phyloP scores from a whole-genome alignment of 2,113 vertebrate species.

The Elanoides forficatus region DNA sequence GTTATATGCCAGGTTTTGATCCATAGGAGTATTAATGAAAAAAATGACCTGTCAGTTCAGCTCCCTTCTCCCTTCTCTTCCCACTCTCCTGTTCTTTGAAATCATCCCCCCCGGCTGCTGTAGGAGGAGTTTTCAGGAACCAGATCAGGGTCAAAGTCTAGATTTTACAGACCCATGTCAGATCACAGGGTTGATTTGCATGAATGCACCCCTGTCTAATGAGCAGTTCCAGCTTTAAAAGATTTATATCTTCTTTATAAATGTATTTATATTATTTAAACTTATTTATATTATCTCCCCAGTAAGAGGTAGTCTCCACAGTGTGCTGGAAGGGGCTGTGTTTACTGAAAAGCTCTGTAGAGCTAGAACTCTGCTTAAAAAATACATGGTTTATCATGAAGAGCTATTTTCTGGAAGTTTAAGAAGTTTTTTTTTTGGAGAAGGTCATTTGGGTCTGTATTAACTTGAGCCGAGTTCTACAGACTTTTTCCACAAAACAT shows the following conservation, averaged over 20 bases:
- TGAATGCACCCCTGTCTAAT: not conserved
- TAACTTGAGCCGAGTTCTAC: not conserved
- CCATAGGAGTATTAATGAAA: not conserved
- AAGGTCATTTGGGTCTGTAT: not conserved
- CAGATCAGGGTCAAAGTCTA: conserved; percentile 1
- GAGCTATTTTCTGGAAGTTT: not conserved
- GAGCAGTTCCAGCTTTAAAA: not conserved
- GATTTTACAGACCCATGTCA: not conserved
- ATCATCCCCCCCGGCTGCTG: not conserved
- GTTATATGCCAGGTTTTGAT: not conserved
- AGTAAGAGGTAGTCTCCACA: not conserved
- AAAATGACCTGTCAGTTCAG: not conserved
- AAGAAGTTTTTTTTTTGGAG: not conserved
- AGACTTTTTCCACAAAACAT: conserved; percentile 2
- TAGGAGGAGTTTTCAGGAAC: not conserved
- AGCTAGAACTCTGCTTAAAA: not conserved
- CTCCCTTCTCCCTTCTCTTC: not conserved
- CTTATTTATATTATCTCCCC: not conserved
- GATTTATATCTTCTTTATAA: not conserved
- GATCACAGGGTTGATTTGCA: not conserved
- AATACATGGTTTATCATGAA: not conserved
- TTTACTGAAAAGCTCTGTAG: not conserved
- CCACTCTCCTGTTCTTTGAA: not conserved
- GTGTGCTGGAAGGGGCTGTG: not conserved
- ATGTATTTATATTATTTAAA: not conserved